A percentile compares a stretch with the other conserved stretches of the same genome.
These are phyloP conservation scores for Aquatica leii DNA, from an alignment of 2,888 invertebrate species.

Conservation along the genomic window DNA sequence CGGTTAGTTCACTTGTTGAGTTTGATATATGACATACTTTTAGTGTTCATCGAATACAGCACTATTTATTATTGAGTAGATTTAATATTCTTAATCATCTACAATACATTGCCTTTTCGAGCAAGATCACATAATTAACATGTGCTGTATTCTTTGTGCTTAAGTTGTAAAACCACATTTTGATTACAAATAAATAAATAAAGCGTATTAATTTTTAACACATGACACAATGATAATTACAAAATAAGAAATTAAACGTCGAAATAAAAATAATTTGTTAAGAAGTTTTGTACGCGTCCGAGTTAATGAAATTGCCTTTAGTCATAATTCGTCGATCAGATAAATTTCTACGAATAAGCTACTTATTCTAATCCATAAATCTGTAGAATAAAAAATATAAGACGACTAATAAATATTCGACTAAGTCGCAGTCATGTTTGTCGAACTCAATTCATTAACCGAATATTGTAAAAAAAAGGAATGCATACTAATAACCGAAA, in stretches of 20 bases:
- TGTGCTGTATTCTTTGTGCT: no score
- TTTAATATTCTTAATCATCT: constrained; percentile 4
- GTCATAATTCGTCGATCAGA: constrained; percentile 1
- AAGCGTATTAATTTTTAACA: no score
- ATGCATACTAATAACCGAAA: constrained; percentile 22
- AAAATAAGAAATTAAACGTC: no score
- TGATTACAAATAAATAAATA: no score
- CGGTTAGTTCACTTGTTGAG: constrained; percentile 34
- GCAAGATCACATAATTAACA: constrained; percentile 8
- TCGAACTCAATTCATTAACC: constrained; percentile 7
- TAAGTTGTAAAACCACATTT: no score
- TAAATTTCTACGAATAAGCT: not conserved
- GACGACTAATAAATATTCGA: constrained; percentile 9
- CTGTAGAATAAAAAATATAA: not conserved
- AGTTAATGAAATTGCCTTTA: no score
- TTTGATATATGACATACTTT: constrained; percentile 35
- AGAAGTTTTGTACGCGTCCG: no score
- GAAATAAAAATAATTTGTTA: no score
- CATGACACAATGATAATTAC: no score
- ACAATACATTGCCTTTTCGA: constrained; percentile 3
- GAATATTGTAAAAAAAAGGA: constrained; percentile 9
- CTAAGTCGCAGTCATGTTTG: constrained; percentile 9
- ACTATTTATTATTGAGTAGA: constrained; percentile 11
- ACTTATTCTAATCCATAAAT: constrained; percentile 3
- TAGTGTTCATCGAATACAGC: constrained; percentile 21